Conservation (phyloP, 1,140 invertebrate species). For the Bombus ignitus region DNA sequence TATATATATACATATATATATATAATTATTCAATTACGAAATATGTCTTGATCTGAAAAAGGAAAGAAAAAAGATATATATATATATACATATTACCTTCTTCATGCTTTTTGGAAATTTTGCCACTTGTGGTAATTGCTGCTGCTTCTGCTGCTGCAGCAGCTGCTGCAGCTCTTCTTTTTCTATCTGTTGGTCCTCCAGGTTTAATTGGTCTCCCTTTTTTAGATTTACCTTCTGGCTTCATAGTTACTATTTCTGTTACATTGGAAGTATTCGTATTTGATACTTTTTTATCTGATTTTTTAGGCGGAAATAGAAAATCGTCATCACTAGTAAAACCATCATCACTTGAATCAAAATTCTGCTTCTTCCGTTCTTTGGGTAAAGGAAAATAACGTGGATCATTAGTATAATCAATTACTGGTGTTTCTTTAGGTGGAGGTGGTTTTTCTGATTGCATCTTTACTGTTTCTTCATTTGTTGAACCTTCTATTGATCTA, state of each 20-base stretch:
- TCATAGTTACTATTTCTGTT: constrained; percentile 66
- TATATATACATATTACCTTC: constrained; percentile 63
- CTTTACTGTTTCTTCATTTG: constrained; percentile 60
- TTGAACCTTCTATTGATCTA: constrained; percentile 62
- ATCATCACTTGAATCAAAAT: constrained; percentile 87
- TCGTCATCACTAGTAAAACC: constrained; percentile 86
- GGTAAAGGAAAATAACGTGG: constrained; percentile 89
- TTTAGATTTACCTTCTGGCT: constrained; percentile 72
- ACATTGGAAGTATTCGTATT: constrained; percentile 70
- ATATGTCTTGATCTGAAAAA: constrained; percentile 2
- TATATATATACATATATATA: not conserved
- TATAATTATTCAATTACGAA: not conserved
- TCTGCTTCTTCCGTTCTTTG: constrained; percentile 87
- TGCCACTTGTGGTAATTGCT: constrained; percentile 41
- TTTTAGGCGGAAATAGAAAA: constrained; percentile 83
- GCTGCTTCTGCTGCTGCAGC: constrained; percentile 78
- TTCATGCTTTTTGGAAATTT: constrained; percentile 70
- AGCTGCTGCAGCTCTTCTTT: constrained; percentile 82
- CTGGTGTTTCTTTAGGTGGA: constrained; percentile 72
- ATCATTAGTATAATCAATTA: constrained; percentile 84
- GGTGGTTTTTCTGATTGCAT: constrained; percentile 60
- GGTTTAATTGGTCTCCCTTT: constrained; percentile 81
- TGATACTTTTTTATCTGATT: constrained; percentile 75
- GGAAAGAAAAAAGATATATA: constrained; percentile 6
- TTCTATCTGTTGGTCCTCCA: constrained; percentile 80